Evolutionary conservation across 2,113 vertebrate species (phyloP).

Genomic region (Bos indicus): DNA sequence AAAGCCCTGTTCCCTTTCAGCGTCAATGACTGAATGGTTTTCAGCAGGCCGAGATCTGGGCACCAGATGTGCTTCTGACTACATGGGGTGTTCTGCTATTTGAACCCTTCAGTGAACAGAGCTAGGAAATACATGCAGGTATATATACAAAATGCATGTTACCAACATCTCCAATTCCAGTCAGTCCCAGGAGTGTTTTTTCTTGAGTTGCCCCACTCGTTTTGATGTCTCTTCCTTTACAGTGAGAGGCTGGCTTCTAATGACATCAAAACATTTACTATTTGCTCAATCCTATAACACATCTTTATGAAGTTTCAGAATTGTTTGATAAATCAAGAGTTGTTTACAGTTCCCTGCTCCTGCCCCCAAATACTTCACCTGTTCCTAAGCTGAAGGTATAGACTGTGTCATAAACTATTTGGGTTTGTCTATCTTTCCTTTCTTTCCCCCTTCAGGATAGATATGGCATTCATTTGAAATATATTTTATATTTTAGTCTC

Average conservation of each 20-base stretch:
- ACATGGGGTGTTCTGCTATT: background rate
- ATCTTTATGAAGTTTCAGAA: background rate
- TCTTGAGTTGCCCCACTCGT: background rate
- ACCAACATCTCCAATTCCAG: background rate
- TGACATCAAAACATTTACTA: background rate
- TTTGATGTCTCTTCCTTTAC: background rate
- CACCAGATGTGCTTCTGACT: background rate
- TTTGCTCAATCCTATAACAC: background rate
- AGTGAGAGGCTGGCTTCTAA: background rate
- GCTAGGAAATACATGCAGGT: background rate
- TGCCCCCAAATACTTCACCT: background rate
- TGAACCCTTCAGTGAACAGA: background rate
- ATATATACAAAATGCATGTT: background rate
- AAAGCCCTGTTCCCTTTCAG: background rate
- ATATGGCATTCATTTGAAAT: background rate
- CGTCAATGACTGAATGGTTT: background rate
- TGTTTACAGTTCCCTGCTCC: background rate
- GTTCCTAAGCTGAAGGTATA: background rate
- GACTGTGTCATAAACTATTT: background rate
- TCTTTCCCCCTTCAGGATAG: background rate
- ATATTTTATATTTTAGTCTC: background rate
- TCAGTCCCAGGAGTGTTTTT: background rate
- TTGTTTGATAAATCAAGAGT: background rate
- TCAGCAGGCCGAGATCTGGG: background rate
- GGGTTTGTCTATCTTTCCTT: background rate